Conservation (phyloP, 2,797 vertebrate species). For the Myioborus melanocephalus region DNA sequence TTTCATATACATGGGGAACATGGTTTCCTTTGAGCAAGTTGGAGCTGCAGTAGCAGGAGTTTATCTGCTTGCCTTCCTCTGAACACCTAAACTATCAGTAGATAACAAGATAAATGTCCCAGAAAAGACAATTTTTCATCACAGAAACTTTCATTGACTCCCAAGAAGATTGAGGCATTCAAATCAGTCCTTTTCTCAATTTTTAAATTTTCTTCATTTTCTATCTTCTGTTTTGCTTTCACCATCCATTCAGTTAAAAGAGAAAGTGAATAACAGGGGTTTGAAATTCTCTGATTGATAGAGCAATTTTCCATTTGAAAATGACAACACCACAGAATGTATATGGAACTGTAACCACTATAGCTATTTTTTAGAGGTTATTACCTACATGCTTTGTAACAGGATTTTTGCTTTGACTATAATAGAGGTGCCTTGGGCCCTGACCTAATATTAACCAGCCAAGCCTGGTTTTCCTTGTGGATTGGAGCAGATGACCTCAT, state of each 20-base stretch:
- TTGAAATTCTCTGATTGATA: not conserved
- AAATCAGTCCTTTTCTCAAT: not conserved
- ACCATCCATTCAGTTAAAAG: not conserved
- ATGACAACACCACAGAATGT: not conserved
- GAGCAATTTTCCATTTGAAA: not conserved
- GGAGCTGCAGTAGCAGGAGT: not conserved
- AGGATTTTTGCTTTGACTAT: not conserved
- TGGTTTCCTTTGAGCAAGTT: not conserved
- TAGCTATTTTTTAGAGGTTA: not conserved
- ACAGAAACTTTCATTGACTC: not conserved
- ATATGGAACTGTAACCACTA: not conserved
- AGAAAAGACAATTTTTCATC: not conserved
- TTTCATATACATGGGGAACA: not conserved
- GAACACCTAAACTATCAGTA: not conserved
- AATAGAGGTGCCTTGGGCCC: not conserved
- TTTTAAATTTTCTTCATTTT: not conserved
- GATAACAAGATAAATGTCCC: not conserved
- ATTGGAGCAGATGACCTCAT: not conserved
- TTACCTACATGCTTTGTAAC: not conserved
- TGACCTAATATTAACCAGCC: not conserved
- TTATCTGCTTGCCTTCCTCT: not conserved
- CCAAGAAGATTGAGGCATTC: not conserved
- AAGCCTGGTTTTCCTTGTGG: not conserved
- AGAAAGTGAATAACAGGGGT: accelerated
- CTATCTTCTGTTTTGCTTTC: accelerated